Evolutionary conservation across 2,888 invertebrate species (phyloP), one percentile per base, ranked within the genome.

Genomic region (Lasius fuliginosus): DNA sequence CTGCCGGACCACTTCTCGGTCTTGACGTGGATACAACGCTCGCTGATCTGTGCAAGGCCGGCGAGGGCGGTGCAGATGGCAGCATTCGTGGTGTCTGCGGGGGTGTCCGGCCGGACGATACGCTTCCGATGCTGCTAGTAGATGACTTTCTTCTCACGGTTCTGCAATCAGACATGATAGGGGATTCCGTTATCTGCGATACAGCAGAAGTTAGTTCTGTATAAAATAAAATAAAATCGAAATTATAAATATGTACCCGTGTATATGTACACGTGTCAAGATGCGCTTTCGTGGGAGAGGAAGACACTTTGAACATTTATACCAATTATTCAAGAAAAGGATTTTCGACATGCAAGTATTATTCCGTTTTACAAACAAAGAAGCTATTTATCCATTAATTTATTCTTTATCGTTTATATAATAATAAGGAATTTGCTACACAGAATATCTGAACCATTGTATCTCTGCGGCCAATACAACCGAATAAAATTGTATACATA

Each of bases 1-100:
- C 97, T 15, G 97, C 97, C 5, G 98, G 98, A 86, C 97, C 97
- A 73, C 97, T 97, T 89, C 97, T 95, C 1, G 98, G 97, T 88
- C 98, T 92, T 79, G 94, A 91, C 15, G 79, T 92, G 18, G 95
- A 95, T 56, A 95, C 92, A 9, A 94, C 93, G 82, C 94, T 94
- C 33, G 96, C 94, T 27, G 96, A 94, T 60, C 96, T 95, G 49
- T 96, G 95, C 89, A 96, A 82, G 18, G 94, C 94, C 27, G 94
- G 94, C 18, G 95, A 94, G 0, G 94, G 94, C 82, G 94, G 94
- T 3, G 95, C 92, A 89, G 95, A 92, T 86, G 94, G 95, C 71
- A 95, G 87, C 87, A 95, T 91, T 64, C 95, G 92, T 15, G 95
- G 95, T 15, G 94, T 94, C 87, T 93, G 94, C 3, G 95, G 94